These are phyloP conservation scores for Gastracanthus pulcherrimus DNA, from an alignment of 2,888 invertebrate genomes.

Conservation along the genomic window DNA sequence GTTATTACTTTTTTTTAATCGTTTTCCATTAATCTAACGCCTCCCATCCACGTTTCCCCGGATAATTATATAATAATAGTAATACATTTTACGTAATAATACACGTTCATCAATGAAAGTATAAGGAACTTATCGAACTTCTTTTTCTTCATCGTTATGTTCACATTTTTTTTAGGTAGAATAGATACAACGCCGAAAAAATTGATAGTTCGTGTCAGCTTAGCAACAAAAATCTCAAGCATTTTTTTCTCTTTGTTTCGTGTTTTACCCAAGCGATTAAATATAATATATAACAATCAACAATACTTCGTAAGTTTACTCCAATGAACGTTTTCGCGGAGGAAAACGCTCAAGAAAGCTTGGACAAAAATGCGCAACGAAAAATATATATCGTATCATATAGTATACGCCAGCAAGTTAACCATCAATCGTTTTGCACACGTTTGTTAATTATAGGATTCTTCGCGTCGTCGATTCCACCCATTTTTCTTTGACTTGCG, in stretches of 20 bases:
- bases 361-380: slow-evolving; percentile 43
- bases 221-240: slow-evolving; percentile 44
- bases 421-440: slow-evolving; percentile 43
- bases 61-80: slow-evolving; percentile 17
- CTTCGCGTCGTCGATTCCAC: slow-evolving; percentile 26
- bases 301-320: slow-evolving; percentile 39
- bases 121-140: slow-evolving; percentile 54
- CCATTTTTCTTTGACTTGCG: slow-evolving; percentile 11
- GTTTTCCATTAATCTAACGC: slow-evolving; percentile 25
- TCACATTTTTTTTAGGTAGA: slow-evolving; percentile 11
- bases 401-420: slow-evolving; percentile 43
- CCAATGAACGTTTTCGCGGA: slow-evolving; percentile 27
- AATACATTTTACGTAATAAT: slow-evolving; percentile 43
- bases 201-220: slow-evolving; percentile 21
- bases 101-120: slow-evolving; percentile 38
- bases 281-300: slow-evolving; percentile 48
- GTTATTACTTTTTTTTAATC: slow-evolving; percentile 24
- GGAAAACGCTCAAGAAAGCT: slow-evolving; percentile 24
- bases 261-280: slow-evolving; percentile 36
- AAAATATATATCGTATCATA: slow-evolving; percentile 39
- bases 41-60: slow-evolving; percentile 42
- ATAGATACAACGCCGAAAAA: slow-evolving; percentile 27
- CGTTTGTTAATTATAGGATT: slow-evolving; percentile 22
- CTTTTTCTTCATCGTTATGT: background rate
- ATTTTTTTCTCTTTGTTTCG: slow-evolving; percentile 46